Evolutionary conservation across 1,140 invertebrate genomes (phyloP).

Genomic region (Odontomachus brunneus): DNA sequence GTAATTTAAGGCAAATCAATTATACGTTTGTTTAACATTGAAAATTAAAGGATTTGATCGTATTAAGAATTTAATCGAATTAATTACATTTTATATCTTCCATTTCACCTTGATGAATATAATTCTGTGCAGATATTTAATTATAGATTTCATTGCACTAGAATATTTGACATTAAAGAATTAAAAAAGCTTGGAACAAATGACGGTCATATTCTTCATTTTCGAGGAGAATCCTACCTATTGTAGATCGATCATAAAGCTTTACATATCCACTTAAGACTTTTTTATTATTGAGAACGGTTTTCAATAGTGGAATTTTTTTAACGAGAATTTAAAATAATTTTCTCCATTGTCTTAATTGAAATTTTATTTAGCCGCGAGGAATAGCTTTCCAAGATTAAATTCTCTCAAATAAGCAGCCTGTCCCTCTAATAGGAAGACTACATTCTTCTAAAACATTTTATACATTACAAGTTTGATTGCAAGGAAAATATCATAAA

Average conservation of each 20-base stretch:
- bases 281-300: neutral
- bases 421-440: neutral
- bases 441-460: neutral
- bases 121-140: neutral
- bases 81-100: neutral
- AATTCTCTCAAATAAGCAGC: neutral
- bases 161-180: neutral
- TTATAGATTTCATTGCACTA: neutral
- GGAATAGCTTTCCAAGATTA: neutral
- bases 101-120: neutral
- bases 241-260: neutral
- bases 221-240: neutral
- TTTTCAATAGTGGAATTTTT: neutral
- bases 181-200: too few relatives aligned
- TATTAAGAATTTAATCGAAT: neutral
- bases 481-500: neutral
- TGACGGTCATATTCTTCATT: too few relatives aligned
- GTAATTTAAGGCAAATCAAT: constrained; percentile 10
- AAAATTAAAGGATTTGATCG: neutral
- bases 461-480: neutral
- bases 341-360: neutral
- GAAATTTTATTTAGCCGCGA: neutral
- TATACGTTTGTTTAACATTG: neutral
- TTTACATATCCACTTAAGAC: neutral
- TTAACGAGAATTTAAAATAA: neutral